phyloP scores from a whole-genome alignment of 2,113 vertebrate species.

The Tachuris rubrigastra region DNA sequence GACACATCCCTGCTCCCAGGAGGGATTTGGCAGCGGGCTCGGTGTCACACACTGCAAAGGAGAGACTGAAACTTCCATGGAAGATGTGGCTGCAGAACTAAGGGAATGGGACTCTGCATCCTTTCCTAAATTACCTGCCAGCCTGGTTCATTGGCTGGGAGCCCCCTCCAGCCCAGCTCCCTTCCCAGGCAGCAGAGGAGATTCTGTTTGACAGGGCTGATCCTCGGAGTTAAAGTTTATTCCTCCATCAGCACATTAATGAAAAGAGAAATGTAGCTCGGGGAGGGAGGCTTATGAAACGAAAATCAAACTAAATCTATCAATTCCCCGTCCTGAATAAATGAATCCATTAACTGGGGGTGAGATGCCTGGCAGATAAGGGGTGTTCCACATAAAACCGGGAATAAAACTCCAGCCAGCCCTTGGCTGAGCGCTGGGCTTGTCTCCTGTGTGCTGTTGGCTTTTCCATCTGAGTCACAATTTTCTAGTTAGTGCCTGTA shows the following conservation, averaged over 20 bases:
- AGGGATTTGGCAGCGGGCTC: not conserved
- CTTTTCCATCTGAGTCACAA: not conserved
- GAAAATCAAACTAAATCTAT: slow-evolving; percentile 35
- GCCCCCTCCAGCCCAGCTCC: not conserved
- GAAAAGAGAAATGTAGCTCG: slow-evolving; percentile 5
- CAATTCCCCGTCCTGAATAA: slow-evolving; percentile 26
- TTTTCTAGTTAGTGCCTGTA: not conserved
- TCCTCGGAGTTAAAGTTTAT: slow-evolving; percentile 24
- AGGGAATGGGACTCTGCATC: not conserved
- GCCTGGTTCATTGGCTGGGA: not conserved
- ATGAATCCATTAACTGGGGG: not conserved
- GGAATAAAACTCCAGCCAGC: not conserved
- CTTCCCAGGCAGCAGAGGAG: not conserved
- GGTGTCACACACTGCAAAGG: not conserved
- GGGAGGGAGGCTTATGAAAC: slow-evolving; percentile 28
- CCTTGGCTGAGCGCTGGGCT: not conserved
- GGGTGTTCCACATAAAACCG: not conserved
- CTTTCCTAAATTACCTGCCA: not conserved
- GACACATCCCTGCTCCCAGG: not conserved
- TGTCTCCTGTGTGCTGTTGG: not conserved
- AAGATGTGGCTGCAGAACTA: not conserved
- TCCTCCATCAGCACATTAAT: slow-evolving; percentile 40
- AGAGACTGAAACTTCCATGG: not conserved
- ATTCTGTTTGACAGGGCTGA: slow-evolving; percentile 36
- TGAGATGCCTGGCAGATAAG: not conserved